Evolutionary conservation across 1,140 invertebrate genomes (phyloP).

Genomic region (Drosophila athabasca): DNA sequence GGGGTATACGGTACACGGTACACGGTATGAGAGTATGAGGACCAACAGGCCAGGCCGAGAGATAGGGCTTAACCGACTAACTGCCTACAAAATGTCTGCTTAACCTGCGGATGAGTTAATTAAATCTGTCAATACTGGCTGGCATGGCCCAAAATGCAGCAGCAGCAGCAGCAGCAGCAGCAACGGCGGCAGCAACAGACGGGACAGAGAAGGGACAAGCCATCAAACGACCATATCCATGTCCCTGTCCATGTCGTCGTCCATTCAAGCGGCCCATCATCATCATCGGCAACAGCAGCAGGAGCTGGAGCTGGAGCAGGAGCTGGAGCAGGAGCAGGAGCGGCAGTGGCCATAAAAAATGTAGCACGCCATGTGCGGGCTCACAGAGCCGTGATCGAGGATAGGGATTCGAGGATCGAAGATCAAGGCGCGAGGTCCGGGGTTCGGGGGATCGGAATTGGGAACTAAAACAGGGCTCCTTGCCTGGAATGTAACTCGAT

Average conservation of each 20-base stretch:
- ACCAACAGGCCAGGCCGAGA: slow-evolving; percentile 48
- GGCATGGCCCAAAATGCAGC: slow-evolving; percentile 23
- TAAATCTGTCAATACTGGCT: slow-evolving; percentile 81
- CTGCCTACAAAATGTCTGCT: slow-evolving; percentile 80
- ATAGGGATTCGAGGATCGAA: slow-evolving; percentile 15
- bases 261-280: slow-evolving; percentile 72
- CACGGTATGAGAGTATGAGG: slow-evolving; percentile 15
- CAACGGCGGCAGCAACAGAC: slow-evolving; percentile 4
- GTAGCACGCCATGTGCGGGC: slow-evolving; percentile 67
- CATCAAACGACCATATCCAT: slow-evolving; percentile 69
- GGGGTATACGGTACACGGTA: slow-evolving; percentile 15
- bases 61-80: slow-evolving; percentile 50
- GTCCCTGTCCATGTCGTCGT: slow-evolving; percentile 69
- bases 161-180: neutral
- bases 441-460: slow-evolving; percentile 3
- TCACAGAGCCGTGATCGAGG: slow-evolving; percentile 5
- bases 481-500: slow-evolving; percentile 83
- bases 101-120: slow-evolving; percentile 81
- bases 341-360: slow-evolving; percentile 68
- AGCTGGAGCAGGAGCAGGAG: slow-evolving; percentile 17
- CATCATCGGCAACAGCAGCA: slow-evolving; percentile 46
- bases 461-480: slow-evolving; percentile 39
- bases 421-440: slow-evolving; percentile 14
- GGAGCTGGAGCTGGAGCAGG: slow-evolving; percentile 1
- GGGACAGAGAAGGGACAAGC: slow-evolving; percentile 24